A percentile compares a stretch with the other conserved stretches of the same genome.
phyloP scores from a whole-genome alignment of 1,140 invertebrate species.

The Doryteuthis pealeii region DNA sequence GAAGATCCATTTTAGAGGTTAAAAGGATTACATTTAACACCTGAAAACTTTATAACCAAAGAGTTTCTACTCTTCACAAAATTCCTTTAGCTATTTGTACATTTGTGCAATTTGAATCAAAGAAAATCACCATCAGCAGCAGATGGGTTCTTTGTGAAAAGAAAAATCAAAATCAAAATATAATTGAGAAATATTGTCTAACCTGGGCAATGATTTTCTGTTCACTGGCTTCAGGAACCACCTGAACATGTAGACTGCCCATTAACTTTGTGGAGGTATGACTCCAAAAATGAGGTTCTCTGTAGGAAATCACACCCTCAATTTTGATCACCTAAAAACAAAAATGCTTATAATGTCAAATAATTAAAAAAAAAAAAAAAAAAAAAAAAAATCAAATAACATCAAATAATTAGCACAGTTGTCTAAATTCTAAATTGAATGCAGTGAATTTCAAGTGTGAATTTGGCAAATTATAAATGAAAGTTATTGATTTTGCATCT shows the following conservation, averaged over 20 bases:
- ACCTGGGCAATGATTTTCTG: conserved; percentile 59
- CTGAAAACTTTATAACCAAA: too few species aligned
- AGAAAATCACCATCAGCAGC: too few species aligned
- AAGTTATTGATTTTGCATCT: too few species aligned
- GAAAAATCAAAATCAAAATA: not conserved
- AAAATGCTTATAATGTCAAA: too few species aligned
- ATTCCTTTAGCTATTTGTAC: too few species aligned
- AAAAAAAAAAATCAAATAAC: not conserved
- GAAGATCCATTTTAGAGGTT: too few species aligned
- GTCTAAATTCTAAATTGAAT: too few species aligned
- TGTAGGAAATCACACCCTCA: conserved; percentile 60
- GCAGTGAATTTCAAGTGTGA: too few species aligned
- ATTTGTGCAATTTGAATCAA: too few species aligned
- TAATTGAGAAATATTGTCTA: conserved; percentile 5
- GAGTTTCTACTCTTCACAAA: too few species aligned
- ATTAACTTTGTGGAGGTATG: conserved; percentile 57
- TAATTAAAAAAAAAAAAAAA: conserved; percentile 21
- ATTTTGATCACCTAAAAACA: conserved; percentile 59
- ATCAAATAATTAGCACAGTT: not conserved
- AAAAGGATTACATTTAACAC: too few species aligned
- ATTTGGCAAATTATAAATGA: too few species aligned
- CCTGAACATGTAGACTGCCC: conserved; percentile 60
- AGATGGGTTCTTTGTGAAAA: not conserved
- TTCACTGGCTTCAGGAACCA: conserved; percentile 57
- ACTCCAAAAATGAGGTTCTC: conserved; percentile 61